Percentiles rank a stretch among this genome's conserved stretches.
phyloP scores from a whole-genome alignment of 1,140 invertebrate species.

The Octopus sinensis region DNA sequence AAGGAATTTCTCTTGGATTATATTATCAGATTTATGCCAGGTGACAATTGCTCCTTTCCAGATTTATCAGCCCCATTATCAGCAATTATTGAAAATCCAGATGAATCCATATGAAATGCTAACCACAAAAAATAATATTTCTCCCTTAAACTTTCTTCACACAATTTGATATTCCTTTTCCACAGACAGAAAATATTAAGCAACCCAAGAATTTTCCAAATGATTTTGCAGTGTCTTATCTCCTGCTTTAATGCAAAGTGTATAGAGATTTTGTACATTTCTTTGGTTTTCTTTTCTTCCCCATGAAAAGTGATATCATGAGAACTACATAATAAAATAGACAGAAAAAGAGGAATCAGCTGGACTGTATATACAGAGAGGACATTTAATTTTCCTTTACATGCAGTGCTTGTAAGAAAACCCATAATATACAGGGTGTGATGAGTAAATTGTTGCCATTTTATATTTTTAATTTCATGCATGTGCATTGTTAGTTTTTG shows the following conservation, averaged over 20 bases:
- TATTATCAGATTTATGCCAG: neutral
- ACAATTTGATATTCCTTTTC: neutral
- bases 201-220: neutral
- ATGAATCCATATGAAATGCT: neutral
- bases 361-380: neutral
- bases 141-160: neutral
- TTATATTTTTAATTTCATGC: too few species aligned
- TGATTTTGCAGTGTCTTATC: slow-evolving; percentile 1
- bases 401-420: too few species aligned
- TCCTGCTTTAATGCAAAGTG: neutral
- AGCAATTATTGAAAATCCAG: slow-evolving; percentile 8
- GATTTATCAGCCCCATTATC: neutral
- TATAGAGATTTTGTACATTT: slow-evolving; percentile 2
- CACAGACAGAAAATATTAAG: neutral
- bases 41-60: neutral
- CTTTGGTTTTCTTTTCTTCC: neutral
- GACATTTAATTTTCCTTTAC: too few species aligned
- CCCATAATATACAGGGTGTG: too few species aligned
- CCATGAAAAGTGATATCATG: neutral
- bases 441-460: too few species aligned
- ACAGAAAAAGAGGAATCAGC: neutral
- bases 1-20: slow-evolving; percentile 2
- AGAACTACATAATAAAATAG: neutral
- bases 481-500: too few species aligned
- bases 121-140: neutral